Evolutionary conservation across 2,797 vertebrate species (phyloP), one percentile per base, ranked within the genome.

Genomic region (Ptychobarbus kaznakovi): DNA sequence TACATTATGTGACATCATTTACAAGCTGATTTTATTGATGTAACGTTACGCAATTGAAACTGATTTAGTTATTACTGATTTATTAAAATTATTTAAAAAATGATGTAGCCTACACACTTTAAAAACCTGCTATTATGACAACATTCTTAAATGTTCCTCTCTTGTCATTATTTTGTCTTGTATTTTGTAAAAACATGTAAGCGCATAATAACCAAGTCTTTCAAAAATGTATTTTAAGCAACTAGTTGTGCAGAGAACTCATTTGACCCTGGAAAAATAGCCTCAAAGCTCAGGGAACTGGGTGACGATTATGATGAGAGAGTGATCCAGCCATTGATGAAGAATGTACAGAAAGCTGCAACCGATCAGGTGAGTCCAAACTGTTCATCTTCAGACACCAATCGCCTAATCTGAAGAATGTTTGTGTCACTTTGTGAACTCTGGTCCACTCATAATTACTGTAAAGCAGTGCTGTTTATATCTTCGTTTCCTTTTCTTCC

Each of bases 231-330:
- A 20, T 63, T 73, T n/a, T 32, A 28, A 68, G 8, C 1, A 68
- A 46, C 28, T 72, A 75, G 5, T 16, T 79, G 5, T 16, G 3
- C 74, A 82, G 35, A 38, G 28, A 87, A 86, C 10, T 53, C 32
- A 0, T 88, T 89, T 63, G 87, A 91, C 40, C 58, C 90, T 1
- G 38, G 16, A 10, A 80, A 65, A 46, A 88, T 91, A 28, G 90
- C 86, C 10, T 56, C 35, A 1, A 89, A 88, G 53, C 82, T 91
- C 22, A 72, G 84, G 16, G 73, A 88, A 53, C 78, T 91, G 20
- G 90, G 90, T 9, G 90, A 91, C 15, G 89, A 90, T 78, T 91
- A 87, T 32, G 89, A 91, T 20, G 90, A 88, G 61, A 87, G 73
- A 0, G 82, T 90, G 6, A 89, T 91, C 20, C 82, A 89, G 69